Evolutionary conservation across 2,113 vertebrate genomes (phyloP), one percentile per base, ranked within the genome.

Genomic region (Chrysochloris asiatica): DNA sequence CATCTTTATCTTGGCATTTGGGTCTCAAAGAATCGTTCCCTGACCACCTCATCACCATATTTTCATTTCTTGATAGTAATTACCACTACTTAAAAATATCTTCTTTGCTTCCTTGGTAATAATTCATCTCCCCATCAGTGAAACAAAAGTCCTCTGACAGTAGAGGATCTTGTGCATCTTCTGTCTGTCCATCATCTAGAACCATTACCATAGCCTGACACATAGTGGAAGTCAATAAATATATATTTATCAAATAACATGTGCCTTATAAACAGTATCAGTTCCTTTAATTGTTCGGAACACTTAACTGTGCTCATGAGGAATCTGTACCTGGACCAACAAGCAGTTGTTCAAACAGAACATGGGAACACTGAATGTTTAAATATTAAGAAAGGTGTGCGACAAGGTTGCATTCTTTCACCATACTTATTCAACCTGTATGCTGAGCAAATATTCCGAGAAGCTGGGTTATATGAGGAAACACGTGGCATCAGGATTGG

Each of bases 91-190:
- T 84, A 79, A 73, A 89, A 47, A 59, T 28, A 71, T 26, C 36
- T 80, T 69, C n/a, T 26, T 83, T 59, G 48, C 47, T 75, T 81
- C 56, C 78, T 92, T 83, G 38, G 54, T 92, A 63, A 86, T 3
- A 38, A 10, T 65, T 36, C 13, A 69, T 67, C 36, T 90, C 21
- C 69, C 19, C 17, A 30, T 14, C n/a, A n/a, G n/a, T n/a, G n/a
- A n/a, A n/a, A n/a, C n/a, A n/a, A n/a, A n/a, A n/a, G n/a, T n/a
- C n/a, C n/a, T n/a, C n/a, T n/a, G 12, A 85, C 30, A 90, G 19
- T 2, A 45, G 0, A 75, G 47, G 24, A n/a, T n/a, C n/a, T n/a
- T 56, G 38, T 77, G 9, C 77, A n/a, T 50, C 22, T 59, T 80
- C 30, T 61, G 47, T 69, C 38, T 56, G 10, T 59, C 71, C 24